These are phyloP conservation scores for Ivindomyrus marchei DNA, from an alignment of 2,113 vertebrate genomes.

Conservation along the genomic window DNA sequence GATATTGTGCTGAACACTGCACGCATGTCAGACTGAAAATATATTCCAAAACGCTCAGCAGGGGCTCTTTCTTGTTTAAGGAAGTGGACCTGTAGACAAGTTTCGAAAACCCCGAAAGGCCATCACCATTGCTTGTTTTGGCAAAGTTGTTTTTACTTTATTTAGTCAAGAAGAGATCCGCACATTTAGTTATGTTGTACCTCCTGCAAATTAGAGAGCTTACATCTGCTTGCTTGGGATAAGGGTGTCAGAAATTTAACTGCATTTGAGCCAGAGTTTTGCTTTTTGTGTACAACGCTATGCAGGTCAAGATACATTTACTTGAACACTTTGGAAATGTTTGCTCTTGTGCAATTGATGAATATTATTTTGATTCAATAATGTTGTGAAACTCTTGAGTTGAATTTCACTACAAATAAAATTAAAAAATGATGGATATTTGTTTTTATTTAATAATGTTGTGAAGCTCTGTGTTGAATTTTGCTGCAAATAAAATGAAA, in stretches of 20 bases:
- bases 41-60: background rate
- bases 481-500: background rate
- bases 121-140: background rate
- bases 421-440: background rate
- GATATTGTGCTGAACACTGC: background rate
- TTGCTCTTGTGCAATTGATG: background rate
- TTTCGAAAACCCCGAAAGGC: background rate
- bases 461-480: background rate
- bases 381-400: background rate
- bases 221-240: background rate
- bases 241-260: background rate
- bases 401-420: background rate
- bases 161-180: background rate
- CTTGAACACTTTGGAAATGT: background rate
- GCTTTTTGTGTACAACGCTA: background rate
- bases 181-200: background rate
- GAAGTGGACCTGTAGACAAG: background rate
- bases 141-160: background rate
- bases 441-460: constrained; percentile 2
- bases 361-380: background rate
- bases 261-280: background rate
- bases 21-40: background rate
- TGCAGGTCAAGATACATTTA: background rate
- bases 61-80: background rate
- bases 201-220: background rate